Evolutionary conservation across 1,140 invertebrate species (phyloP), one percentile per base, ranked within the genome.

Genomic region (Drosophila sechellia): DNA sequence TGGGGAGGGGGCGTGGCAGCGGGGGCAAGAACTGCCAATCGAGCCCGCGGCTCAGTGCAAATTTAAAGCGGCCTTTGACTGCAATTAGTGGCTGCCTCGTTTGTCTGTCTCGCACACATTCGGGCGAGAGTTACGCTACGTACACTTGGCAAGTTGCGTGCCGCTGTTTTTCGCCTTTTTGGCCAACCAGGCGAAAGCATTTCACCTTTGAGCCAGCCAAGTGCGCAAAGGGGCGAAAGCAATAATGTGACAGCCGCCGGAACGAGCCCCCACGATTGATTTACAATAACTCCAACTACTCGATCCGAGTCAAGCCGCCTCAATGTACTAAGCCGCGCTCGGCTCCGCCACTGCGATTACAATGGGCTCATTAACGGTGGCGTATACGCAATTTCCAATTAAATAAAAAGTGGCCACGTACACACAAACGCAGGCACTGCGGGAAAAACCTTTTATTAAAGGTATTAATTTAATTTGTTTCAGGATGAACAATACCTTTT

Each of bases 1-100:
- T 22, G 20, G 2, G 10, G 17, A 40, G 61, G 46, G 39, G 45
- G 45, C 45, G 42, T 39, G 17, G 27, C 17, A 0, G 35, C 22
- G 20, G 27, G 6, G 8, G 31, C 31, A 31, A 12, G 13, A 49
- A 46, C 53, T 79, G 69, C 63, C 75, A 83, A 81, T 76, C 73
- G 58, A 53, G 57, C 34, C n/a, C 42, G 59, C 27, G 56, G 42
- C 64, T 58, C 52, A 31, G 78, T 64, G 63, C 63, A 75, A 76
- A 83, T 87, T 79, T 86, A 83, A 86, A 87, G 81, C 79, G 59
- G 54, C 79, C 76, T 89, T 87, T 91, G 84, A 89, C 89, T 91
- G 79, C 90, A 91, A 91, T 91, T 91, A 91, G 89, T 77, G 81
- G 74, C 69, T 61, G 72, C 54, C 71, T 71, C 65, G 70, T 79